Base-by-base conservation (phyloP, 1,140 invertebrate species). In the Euura saliciscinereae region DNA sequence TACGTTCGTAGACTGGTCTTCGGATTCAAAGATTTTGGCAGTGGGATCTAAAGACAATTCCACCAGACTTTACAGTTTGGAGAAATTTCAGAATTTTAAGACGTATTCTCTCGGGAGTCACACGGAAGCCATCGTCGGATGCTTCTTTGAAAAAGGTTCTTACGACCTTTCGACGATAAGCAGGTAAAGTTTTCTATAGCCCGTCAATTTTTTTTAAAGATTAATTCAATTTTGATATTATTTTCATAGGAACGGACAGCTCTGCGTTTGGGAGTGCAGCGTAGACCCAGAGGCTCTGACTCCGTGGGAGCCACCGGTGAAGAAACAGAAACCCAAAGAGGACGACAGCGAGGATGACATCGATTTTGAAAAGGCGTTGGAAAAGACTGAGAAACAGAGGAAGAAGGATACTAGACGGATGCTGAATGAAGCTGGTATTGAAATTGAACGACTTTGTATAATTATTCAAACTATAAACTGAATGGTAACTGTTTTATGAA, bases 231-330 rank as follows among this genome's bases (percentile, higher is more conserved):
- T 65, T 69, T 42, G 7, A 68, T n/a, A n/a, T n/a, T 74, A 69
- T 86, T 69, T 88, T 86, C 76, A 82, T 82, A 86, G 87, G 76
- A 91, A 93, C 86, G 92, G 92, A 11, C 89, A 91, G 73, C 76
- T 97, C 0, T 95, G 93, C 83, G 85, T 96, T n/a, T 99, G 97
- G 97, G 93, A 96, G 81, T 95, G 95, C 82, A 93, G 89, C 77
- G 86, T 95, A 68, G 91, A 93, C 71, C 87, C 92, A 3, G 89
- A 91, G 59, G 92, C 92, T 74, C 84, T 96, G 45, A 82, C 91
- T 11, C 81, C 83, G 0, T 83, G 79, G 45, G 83, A 90, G 43
- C 87, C 88, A 73, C 85, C 86, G 67, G 82, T 79, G 0, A 88
- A 90, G 71, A 87, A 83, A 72, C 87, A 84, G 42, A 88, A 87